Percentiles rank a stretch among this genome's conserved stretches.
Conservation (phyloP, 2,888 invertebrate genomes). For the Morpho achilles region DNA sequence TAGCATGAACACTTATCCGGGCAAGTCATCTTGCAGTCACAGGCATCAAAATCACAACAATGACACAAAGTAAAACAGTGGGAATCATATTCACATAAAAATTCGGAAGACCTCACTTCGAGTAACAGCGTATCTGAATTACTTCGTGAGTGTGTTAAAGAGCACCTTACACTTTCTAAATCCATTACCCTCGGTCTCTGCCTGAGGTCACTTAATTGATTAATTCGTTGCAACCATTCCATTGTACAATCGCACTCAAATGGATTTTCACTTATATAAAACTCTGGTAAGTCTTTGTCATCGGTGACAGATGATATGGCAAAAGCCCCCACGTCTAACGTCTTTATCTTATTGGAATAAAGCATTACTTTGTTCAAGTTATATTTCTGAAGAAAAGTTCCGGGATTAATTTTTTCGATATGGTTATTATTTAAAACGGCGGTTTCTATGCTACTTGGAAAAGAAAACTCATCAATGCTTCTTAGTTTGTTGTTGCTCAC, state of each 20-base stretch:
- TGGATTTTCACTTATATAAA: constrained; percentile 90
- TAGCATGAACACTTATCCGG: constrained; percentile 92
- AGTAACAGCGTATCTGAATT: constrained; percentile 82
- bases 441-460: constrained; percentile 86
- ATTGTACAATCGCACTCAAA: constrained; percentile 92
- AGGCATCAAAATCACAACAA: constrained; percentile 94
- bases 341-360: constrained; percentile 85
- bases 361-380: constrained; percentile 87
- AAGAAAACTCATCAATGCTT: constrained; percentile 82
- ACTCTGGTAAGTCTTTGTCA: constrained; percentile 85
- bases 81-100: constrained; percentile 88
- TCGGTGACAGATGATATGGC: constrained; percentile 82
- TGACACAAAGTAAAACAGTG: constrained; percentile 92
- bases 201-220: constrained; percentile 84
- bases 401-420: constrained; percentile 83
- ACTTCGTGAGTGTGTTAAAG: constrained; percentile 83
- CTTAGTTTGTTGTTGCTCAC: constrained; percentile 86
- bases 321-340: constrained; percentile 85
- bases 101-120: constrained; percentile 85
- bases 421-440: constrained; percentile 86
- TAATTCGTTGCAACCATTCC: constrained; percentile 91
- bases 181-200: constrained; percentile 90
- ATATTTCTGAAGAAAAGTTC: constrained; percentile 84
- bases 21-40: constrained; percentile 95
- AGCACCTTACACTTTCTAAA: constrained; percentile 87